Evolutionary conservation across 2,113 vertebrate genomes (phyloP), one percentile per base, ranked within the genome.

Genomic region (Pandion haliaetus): DNA sequence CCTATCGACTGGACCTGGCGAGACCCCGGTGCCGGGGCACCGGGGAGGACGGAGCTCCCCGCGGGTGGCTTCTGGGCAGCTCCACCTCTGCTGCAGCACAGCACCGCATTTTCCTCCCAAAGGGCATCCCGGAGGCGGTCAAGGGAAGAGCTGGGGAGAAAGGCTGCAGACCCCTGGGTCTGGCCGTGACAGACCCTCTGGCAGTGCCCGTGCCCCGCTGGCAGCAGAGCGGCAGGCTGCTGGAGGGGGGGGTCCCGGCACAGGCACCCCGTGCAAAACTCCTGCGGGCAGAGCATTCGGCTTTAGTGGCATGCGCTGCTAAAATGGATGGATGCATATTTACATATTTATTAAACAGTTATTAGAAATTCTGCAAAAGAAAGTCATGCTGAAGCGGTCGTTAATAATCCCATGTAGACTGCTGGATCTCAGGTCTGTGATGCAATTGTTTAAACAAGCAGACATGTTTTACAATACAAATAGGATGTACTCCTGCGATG

Each of bases 11-110:
- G 1, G 10, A 12, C 44, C 38, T 3, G 2, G 29, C 2, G 12
- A 31, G 25, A 70, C 14, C 9, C 24, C 1, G 6, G 59, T 2
- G 6, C 87, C 3, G 7, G 44, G 4, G 14, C 28, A 14, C 67
- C 4, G 12, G 26, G 20, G 57, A 23, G 40, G n/a, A 49, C 5
- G 10, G 36, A 83, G 72, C 58, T 73, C 32, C 50, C 32, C 3
- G 2, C 0, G 3, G 36, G 38, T 9, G 7, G 20, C 10, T 0
- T 10, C 77, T 1, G 40, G 38, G 63, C 79, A 61, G 45, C 80
- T 17, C 42, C n/a, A 6, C 9, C 52, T 58, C 54, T 20, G 66
- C 45, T 17, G 1, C 45, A 7, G 2, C 10, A 1, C 9, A 6
- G 19, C 26, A 19, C 40, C 8, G 7, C 3, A 1, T 52, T 17